These are phyloP conservation scores for Cyphomyrmex costatus DNA, from an alignment of 1,140 invertebrate species.

Conservation along the genomic window DNA sequence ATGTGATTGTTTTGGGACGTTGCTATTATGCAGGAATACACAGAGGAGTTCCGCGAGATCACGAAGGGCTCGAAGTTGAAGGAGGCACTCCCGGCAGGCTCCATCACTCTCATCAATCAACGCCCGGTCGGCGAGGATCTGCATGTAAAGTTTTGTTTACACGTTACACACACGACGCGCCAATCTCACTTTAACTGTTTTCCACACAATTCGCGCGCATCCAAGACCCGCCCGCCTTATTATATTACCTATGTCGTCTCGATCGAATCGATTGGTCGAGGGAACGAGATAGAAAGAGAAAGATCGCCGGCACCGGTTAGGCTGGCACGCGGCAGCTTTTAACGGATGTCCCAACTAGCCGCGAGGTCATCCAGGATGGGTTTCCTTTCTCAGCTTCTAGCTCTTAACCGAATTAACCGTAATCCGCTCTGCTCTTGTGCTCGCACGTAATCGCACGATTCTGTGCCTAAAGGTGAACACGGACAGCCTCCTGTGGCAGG, in stretches of 20 bases:
- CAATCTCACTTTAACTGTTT: slow-evolving; percentile 31
- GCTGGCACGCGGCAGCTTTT: slow-evolving; percentile 49
- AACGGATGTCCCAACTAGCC: slow-evolving; percentile 50
- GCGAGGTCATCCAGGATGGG: slow-evolving; percentile 72
- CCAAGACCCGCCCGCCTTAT: background rate
- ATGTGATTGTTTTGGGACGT: slow-evolving; percentile 85
- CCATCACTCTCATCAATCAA: slow-evolving; percentile 98
- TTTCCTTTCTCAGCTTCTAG: slow-evolving; percentile 75
- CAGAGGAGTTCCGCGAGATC: slow-evolving; percentile 98
- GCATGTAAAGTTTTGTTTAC: slow-evolving; percentile 91
- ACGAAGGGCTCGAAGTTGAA: slow-evolving; percentile 96
- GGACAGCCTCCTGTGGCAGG: slow-evolving; percentile 19
- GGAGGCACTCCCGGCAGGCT: slow-evolving; percentile 95
- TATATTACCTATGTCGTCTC: background rate
- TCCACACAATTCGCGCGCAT: background rate
- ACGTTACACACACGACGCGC: slow-evolving; percentile 26
- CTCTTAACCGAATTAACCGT: slow-evolving; percentile 75
- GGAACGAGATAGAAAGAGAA: slow-evolving; percentile 16
- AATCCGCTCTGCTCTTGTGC: slow-evolving; percentile 69
- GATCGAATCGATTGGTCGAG: slow-evolving; percentile 22
- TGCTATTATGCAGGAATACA: slow-evolving; percentile 94
- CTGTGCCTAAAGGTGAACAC: slow-evolving; percentile 47
- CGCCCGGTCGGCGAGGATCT: slow-evolving; percentile 97
- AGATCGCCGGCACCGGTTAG: slow-evolving; percentile 30
- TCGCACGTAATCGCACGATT: slow-evolving; percentile 68